Conservation (phyloP, 2,113 vertebrate genomes). For the Pollachius pollachius region DNA sequence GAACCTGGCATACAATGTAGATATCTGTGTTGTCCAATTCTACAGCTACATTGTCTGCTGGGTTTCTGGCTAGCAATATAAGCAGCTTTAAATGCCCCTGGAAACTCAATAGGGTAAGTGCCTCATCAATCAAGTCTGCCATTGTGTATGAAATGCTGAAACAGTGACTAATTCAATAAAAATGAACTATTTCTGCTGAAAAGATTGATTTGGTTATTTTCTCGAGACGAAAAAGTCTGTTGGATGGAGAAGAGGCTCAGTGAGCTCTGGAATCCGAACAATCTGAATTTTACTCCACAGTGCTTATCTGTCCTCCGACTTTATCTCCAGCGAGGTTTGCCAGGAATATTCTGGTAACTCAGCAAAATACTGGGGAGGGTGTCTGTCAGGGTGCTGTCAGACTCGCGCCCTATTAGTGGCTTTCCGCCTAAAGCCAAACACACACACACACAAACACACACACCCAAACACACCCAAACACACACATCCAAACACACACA, state of each 20-base stretch:
- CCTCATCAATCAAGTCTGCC: conserved; percentile 6
- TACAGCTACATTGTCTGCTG: conserved; percentile 99
- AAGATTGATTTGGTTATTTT: conserved; percentile 42
- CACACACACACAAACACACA: conserved; percentile 20
- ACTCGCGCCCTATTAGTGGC: conserved; percentile 53
- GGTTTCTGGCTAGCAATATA: conserved; percentile 93
- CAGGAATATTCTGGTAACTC: conserved; percentile 58
- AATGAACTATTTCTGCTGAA: conserved; percentile 32
- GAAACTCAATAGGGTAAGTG: conserved; percentile 45
- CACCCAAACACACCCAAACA: conserved; percentile 20
- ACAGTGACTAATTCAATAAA: conserved; percentile 42
- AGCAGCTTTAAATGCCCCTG: conserved; percentile 22
- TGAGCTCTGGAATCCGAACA: conserved; percentile 39
- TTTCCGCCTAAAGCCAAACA: conserved; percentile 21
- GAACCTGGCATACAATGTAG: conserved; percentile 99
- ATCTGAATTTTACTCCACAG: conserved; percentile 50
- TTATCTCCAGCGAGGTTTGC: conserved; percentile 51
- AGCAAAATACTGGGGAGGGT: conserved; percentile 53
- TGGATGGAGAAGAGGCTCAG: background rate
- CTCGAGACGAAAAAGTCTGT: conserved; percentile 28
- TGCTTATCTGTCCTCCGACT: conserved; percentile 46
- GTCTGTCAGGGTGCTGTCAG: conserved; percentile 61
- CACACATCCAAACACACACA: no score
- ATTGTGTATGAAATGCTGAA: conserved; percentile 23
- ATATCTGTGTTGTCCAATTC: conserved; percentile 95